phyloP scores from a whole-genome alignment of 2,888 invertebrate genomes.

The Nemoura dubitans region DNA sequence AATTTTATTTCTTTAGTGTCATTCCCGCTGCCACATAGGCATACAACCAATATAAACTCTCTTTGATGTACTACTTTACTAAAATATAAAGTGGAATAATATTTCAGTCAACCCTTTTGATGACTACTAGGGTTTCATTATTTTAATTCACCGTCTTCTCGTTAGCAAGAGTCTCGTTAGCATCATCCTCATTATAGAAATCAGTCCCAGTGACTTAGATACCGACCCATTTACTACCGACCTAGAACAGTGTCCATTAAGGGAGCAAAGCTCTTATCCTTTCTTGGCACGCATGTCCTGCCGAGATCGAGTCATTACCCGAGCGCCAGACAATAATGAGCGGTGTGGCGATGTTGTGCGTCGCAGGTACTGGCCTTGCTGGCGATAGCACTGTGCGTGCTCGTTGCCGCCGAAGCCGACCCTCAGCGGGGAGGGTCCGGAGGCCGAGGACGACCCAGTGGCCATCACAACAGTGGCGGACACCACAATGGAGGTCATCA shows the following conservation, averaged over 20 bases:
- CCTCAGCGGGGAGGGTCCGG: background rate
- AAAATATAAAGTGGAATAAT: too few species aligned
- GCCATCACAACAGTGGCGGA: background rate
- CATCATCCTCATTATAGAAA: background rate
- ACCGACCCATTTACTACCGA: background rate
- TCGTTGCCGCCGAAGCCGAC: background rate
- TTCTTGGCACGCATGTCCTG: background rate
- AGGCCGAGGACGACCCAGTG: background rate
- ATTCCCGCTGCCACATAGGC: too few species aligned
- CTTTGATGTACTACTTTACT: too few species aligned
- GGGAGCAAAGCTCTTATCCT: background rate
- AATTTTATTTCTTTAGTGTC: too few species aligned
- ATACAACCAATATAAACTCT: too few species aligned
- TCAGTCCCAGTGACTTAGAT: constrained; percentile 4
- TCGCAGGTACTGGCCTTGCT: background rate
- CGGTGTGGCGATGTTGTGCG: background rate
- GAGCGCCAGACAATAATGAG: background rate
- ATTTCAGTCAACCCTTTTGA: background rate
- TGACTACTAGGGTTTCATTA: background rate
- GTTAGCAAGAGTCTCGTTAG: background rate
- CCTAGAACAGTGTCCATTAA: background rate
- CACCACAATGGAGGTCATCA: constrained; percentile 8
- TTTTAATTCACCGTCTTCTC: background rate
- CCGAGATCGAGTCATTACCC: background rate
- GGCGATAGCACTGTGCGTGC: background rate